Percentiles rank a stretch among this genome's conserved stretches.
These are phyloP conservation scores for Varecia variegata DNA, from an alignment of 2,797 vertebrate genomes.

Conservation along the genomic window DNA sequence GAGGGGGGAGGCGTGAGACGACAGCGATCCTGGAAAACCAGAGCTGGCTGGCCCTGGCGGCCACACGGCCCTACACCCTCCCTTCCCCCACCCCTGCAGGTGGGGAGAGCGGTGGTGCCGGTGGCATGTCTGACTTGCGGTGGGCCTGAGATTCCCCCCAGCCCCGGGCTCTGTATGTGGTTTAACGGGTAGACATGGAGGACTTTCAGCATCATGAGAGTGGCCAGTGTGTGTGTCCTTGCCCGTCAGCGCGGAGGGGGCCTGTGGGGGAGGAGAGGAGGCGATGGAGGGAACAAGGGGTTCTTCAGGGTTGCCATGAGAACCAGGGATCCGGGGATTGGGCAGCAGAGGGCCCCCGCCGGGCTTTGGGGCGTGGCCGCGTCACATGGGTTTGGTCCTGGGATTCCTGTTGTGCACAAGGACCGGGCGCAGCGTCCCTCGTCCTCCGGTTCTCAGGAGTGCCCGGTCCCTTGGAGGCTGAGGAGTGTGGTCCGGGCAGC, in stretches of 20 bases:
- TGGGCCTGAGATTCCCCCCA: background rate
- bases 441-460: background rate
- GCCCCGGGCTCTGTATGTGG: background rate
- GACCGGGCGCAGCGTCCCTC: background rate
- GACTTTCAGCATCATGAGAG: background rate
- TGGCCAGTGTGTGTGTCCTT: background rate
- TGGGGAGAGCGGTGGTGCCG: background rate
- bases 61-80: background rate
- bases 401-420: background rate
- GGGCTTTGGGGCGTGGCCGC: background rate
- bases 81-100: background rate
- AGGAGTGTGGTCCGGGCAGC: background rate
- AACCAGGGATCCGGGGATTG: slow-evolving; percentile 43
- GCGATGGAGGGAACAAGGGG: background rate
- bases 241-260: background rate
- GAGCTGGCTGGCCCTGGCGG: background rate
- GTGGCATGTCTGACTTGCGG: too few relatives aligned
- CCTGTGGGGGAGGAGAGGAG: background rate
- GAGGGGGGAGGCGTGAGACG: background rate
- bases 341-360: slow-evolving; percentile 18
- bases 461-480: background rate
- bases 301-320: slow-evolving; percentile 28
- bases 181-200: background rate
- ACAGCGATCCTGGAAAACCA: background rate
- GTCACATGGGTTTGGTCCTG: background rate